Base-by-base conservation (phyloP, 2,888 invertebrate species). In the Dryadula phaetusa region DNA sequence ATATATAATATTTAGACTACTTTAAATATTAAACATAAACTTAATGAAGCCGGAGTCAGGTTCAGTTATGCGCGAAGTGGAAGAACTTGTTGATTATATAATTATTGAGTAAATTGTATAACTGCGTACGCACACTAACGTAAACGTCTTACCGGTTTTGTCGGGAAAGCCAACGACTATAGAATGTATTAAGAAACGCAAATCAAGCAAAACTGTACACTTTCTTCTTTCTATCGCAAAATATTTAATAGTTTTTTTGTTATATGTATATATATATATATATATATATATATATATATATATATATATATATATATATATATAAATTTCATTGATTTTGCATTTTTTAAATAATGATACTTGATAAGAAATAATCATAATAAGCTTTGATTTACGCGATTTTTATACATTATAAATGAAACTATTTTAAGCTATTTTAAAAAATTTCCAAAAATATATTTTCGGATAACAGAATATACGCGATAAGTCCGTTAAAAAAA, bases 51-150 rank as follows among this genome's bases (percentile, higher is more conserved):
- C 25, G 10, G 47, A n/a, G 22, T 22, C 47, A 42, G 40, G 20
- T 20, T 42, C 12, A 53, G 49, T 20, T 60, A 49, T 67, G 63
- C 58, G 63, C 44, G 63, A 67, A 22, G 47, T 37, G 47, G 56
- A 37, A 56, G 34, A 67, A 62, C 70, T 49, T 22, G 70, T 65
- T 46, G 56, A 62, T 70, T 71, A 71, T 69, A 58, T 71, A 71
- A 71, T 64, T 52, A 62, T 69, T 58, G 34, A 60, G 62, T 62
- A 63, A 66, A 66, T 68, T 68, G 61, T 68, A 68, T 71, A 69
- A 69, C 44, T 64, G 62, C 62, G 64, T 68, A 64, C 60, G 56
- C 70, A 64, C 64, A 56, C 60, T 32, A 44, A 37, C 37, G 34
- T 46, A 53, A 63, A 10, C 52, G 12, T 25, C 40, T 40, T 62